Conservation (phyloP, 2,797 vertebrate species). For the Lindbergichthys nudifrons region DNA sequence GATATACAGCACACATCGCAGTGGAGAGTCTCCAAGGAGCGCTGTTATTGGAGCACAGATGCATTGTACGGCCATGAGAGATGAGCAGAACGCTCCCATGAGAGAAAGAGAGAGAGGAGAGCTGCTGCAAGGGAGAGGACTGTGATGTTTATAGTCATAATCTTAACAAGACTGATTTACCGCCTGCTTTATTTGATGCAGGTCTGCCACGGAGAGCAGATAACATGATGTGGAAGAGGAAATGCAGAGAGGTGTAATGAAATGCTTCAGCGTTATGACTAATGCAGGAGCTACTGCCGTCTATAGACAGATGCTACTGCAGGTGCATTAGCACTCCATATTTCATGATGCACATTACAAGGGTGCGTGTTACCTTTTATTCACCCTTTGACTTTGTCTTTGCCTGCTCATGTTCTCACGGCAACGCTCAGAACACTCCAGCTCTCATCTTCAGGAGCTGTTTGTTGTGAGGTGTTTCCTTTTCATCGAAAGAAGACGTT, state of each 20-base stretch:
- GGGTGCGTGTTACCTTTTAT: slow-evolving; percentile 53
- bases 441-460: slow-evolving; percentile 17
- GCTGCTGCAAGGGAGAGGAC: slow-evolving; percentile 39
- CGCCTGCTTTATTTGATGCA: slow-evolving; percentile 41
- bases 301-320: slow-evolving; percentile 61
- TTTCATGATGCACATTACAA: slow-evolving; percentile 71
- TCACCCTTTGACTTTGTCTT: slow-evolving; percentile 14
- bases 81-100: slow-evolving; percentile 50
- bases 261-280: slow-evolving; percentile 65
- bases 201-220: slow-evolving; percentile 34
- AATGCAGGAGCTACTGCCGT: slow-evolving; percentile 66
- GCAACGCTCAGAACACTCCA: slow-evolving; percentile 2
- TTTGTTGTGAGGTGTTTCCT: not conserved
- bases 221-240: slow-evolving; percentile 20
- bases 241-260: slow-evolving; percentile 56
- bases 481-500: not conserved
- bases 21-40: slow-evolving; percentile 56
- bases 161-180: slow-evolving; percentile 65
- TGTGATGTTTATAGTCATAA: slow-evolving; percentile 58
- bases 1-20: slow-evolving; percentile 39
- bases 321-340: slow-evolving; percentile 75
- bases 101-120: slow-evolving; percentile 38
- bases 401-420: slow-evolving; percentile 6
- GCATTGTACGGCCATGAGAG: slow-evolving; percentile 56
- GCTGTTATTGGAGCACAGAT: slow-evolving; percentile 58